Base-by-base conservation (phyloP, 2,888 invertebrate genomes). In the Tridacna gigas region DNA sequence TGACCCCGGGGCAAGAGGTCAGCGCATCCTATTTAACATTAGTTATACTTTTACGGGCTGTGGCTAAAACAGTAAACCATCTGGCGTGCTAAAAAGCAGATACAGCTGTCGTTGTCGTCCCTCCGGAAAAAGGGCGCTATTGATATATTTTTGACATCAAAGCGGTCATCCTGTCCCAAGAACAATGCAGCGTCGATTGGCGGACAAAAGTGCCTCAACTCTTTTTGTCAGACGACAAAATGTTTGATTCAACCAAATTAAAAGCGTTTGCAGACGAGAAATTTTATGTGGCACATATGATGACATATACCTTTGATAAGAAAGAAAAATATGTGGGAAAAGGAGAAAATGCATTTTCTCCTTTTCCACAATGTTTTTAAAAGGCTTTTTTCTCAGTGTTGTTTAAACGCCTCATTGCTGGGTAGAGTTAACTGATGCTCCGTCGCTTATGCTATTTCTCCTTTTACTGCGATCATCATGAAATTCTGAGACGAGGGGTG, bases 11-110 rank as follows among this genome's bases (percentile, higher is more conserved):
- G 69, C 83, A 83, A 82, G 77, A 77, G 86, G 81, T 86, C 86
- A 86, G 66, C 77, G 47, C 81, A 82, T 86, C 86, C 79, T 80
- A 82, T 82, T 83, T 78, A 86, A 80, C 80, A 82, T 82, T 79
- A 74, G 81, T 84, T 84, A 84, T 84, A 75, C 84, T 84, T 84
- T 84, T 75, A 18, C 37, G 63, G 28, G 80, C 65, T 26, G 69
- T 60, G 77, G 74, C 79, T 63, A 84, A 84, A 84, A 84, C 84
- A 84, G 79, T 71, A 76, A 78, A 81, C 75, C 84, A 84, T 84
- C 81, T 84, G 84, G 84, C 77, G 60, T 12, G 28, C 37, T 56
- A 69, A 25, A 28, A 74, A 37, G 63, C 74, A 20, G 67, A 47
- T 69, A 56, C 74, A 77, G 84, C 85, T 82, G 85, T 74, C 71